phyloP scores from a whole-genome alignment of 2,888 invertebrate species.

The Hetaerina titia region DNA sequence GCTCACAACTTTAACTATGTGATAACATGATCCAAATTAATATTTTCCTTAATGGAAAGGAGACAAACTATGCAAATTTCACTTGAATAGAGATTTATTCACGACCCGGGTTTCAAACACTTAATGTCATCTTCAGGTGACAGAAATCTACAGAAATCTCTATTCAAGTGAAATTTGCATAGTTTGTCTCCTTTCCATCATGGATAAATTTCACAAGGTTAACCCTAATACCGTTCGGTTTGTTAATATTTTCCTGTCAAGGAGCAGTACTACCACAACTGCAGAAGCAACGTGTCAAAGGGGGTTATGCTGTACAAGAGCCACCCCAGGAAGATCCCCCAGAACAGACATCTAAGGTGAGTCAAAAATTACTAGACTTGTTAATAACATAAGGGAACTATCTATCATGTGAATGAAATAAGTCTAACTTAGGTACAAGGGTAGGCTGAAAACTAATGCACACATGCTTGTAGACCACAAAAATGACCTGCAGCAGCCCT shows the following conservation, averaged over 20 bases:
- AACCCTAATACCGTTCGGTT: too few relatives aligned
- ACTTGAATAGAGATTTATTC: too few relatives aligned
- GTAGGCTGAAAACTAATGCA: too few relatives aligned
- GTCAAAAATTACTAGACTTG: not conserved
- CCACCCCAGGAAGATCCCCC: conserved; percentile 23
- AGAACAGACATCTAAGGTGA: conserved; percentile 29
- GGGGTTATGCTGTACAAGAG: conserved; percentile 36
- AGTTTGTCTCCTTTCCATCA: too few relatives aligned
- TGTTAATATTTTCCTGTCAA: not conserved
- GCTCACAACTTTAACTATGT: not conserved
- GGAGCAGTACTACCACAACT: not conserved
- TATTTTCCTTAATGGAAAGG: not conserved
- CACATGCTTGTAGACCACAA: too few relatives aligned
- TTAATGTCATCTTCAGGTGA: too few relatives aligned
- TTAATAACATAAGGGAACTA: not conserved
- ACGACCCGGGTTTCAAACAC: too few relatives aligned
- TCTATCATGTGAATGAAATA: not conserved
- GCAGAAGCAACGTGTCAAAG: not conserved
- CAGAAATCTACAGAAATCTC: too few relatives aligned
- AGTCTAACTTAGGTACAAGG: not conserved
- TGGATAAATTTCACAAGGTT: too few relatives aligned
- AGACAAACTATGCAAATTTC: not conserved
- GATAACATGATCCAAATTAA: not conserved
- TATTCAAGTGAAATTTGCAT: too few relatives aligned
- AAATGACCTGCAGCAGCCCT: too few relatives aligned